phyloP scores from a whole-genome alignment of 2,797 vertebrate genomes.

The Melanotaenia nigrans region DNA sequence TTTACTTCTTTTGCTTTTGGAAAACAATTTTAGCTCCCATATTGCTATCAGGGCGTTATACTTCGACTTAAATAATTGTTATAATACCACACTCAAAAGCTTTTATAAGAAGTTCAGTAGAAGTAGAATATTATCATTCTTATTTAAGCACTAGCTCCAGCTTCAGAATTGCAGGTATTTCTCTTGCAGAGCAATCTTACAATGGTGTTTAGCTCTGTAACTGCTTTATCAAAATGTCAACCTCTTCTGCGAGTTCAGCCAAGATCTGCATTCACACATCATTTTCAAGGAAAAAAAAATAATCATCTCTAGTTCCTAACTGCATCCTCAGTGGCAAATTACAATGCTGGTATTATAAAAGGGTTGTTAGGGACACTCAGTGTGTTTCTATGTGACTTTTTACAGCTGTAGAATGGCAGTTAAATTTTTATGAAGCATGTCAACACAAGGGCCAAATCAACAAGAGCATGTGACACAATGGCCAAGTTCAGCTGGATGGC shows the following conservation, averaged over 20 bases:
- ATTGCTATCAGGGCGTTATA: background rate
- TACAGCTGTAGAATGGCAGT: conserved; percentile 57
- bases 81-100: background rate
- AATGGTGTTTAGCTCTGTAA: background rate
- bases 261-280: background rate
- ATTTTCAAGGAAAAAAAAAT: background rate
- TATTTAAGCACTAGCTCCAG: background rate
- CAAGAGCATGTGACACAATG: conserved; percentile 35
- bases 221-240: background rate
- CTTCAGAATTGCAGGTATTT: background rate
- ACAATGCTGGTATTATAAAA: conserved; percentile 51
- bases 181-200: background rate
- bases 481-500: conserved; percentile 52
- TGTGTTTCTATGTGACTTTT: conserved; percentile 42
- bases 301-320: conserved; percentile 50
- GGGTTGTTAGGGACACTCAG: conserved; percentile 41
- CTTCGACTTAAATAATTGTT: background rate
- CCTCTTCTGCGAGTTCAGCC: background rate
- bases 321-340: conserved; percentile 53
- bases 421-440: conserved; percentile 67
- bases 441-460: conserved; percentile 26
- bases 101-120: no score
- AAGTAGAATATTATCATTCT: no score
- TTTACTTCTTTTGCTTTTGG: background rate
- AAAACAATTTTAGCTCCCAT: background rate